These are phyloP conservation scores for Rugalucina vietnamica DNA, from an alignment of 2,888 invertebrate species.

Conservation along the genomic window DNA sequence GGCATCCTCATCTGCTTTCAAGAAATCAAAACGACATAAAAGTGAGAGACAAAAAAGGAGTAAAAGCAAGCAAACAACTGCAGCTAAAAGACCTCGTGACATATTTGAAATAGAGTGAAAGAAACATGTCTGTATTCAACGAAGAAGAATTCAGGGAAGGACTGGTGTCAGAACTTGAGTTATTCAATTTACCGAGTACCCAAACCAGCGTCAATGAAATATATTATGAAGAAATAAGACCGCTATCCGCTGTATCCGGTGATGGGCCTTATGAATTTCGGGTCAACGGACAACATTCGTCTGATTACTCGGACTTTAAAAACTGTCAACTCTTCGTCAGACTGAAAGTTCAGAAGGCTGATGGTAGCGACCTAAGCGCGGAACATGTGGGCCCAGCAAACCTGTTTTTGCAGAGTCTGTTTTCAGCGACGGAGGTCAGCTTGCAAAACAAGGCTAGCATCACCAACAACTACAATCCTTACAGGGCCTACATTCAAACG, in stretches of 20 bases:
- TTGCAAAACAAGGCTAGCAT: slow-evolving; percentile 43
- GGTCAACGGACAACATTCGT: slow-evolving; percentile 45
- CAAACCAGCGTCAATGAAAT: slow-evolving; percentile 46
- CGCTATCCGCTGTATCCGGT: slow-evolving; percentile 34
- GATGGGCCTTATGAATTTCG: slow-evolving; percentile 45
- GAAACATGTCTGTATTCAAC: slow-evolving; percentile 40
- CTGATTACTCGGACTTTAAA: slow-evolving; percentile 51
- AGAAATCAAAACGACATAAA: not conserved
- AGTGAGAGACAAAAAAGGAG: slow-evolving; percentile 15
- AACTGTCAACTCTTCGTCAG: slow-evolving; percentile 32
- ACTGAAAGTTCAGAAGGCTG: slow-evolving; percentile 33
- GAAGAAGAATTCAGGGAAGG: slow-evolving; percentile 29
- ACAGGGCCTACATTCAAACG: slow-evolving; percentile 40
- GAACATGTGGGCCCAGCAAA: slow-evolving; percentile 51
- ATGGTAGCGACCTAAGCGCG: slow-evolving; percentile 24
- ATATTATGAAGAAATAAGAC: slow-evolving; percentile 48
- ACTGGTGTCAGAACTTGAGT: slow-evolving; percentile 23
- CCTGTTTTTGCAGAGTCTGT: slow-evolving; percentile 49
- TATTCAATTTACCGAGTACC: slow-evolving; percentile 47
- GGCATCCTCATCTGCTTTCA: not conserved
- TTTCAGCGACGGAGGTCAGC: slow-evolving; percentile 40
- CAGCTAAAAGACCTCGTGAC: not conserved
- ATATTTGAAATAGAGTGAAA: not conserved
- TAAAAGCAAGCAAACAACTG: not conserved
- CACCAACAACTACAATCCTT: slow-evolving; percentile 50